Conservation (phyloP, 2,888 invertebrate species). For the Meta bourneti region DNA sequence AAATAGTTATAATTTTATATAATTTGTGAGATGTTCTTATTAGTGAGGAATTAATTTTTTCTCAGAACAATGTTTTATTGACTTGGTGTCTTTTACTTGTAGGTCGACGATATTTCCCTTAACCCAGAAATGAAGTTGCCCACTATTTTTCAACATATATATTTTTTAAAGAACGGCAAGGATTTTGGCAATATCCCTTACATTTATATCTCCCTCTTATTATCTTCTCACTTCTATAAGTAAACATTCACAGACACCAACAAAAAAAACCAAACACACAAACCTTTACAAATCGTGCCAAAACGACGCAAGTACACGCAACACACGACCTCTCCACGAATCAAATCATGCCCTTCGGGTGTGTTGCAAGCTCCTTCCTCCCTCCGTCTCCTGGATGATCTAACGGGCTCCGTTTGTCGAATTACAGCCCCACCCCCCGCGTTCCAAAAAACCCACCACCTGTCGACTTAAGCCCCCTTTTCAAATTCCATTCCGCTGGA, state of each 20-base stretch:
- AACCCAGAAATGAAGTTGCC: too few relatives aligned
- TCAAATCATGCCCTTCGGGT: conserved; percentile 36
- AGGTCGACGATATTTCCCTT: too few relatives aligned
- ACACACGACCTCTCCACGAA: neutral
- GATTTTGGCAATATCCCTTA: neutral
- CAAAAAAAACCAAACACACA: neutral
- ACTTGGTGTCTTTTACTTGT: too few relatives aligned
- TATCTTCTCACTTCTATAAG: neutral
- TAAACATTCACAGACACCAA: neutral
- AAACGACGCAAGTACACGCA: neutral
- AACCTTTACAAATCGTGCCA: neutral
- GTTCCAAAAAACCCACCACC: neutral
- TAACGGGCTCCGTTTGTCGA: conserved; percentile 60
- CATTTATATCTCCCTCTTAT: neutral
- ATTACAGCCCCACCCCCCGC: conserved; percentile 37
- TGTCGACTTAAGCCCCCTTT: neutral
- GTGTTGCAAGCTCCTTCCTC: neutral
- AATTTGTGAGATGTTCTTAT: too few relatives aligned
- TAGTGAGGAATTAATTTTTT: too few relatives aligned
- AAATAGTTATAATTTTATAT: too few relatives aligned
- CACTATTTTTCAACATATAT: too few relatives aligned
- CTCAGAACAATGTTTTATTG: too few relatives aligned
- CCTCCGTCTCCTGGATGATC: conserved; percentile 31
- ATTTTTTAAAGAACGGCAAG: too few relatives aligned
- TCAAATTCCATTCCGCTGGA: conserved; percentile 38